Percentiles rank a stretch among this genome's conserved stretches.
phyloP scores from a whole-genome alignment of 2,113 vertebrate genomes.

The Choloepus hoffmanni region DNA sequence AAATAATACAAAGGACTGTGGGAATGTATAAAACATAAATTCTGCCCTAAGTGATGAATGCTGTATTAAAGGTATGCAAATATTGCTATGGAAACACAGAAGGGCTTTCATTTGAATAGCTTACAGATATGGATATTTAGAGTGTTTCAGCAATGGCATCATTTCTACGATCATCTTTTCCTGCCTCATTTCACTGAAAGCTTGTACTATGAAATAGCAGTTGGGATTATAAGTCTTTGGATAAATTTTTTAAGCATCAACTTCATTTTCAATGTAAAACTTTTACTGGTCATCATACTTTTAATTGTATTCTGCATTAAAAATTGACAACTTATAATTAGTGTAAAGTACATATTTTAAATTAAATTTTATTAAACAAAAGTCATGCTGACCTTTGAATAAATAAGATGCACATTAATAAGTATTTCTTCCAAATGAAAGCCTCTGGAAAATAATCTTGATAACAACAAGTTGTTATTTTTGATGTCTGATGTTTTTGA shows the following conservation, averaged over 20 bases:
- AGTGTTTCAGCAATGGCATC: not conserved
- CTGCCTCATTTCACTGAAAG: not conserved
- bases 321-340: constrained; percentile 71
- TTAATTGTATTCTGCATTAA: constrained; percentile 63
- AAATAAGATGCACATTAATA: constrained; percentile 33
- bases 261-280: constrained; percentile 51
- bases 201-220: constrained; percentile 48
- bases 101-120: constrained; percentile 20
- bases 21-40: constrained; percentile 59
- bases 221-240: constrained; percentile 47
- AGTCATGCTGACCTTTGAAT: constrained; percentile 53
- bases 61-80: constrained; percentile 31
- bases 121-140: constrained; percentile 25
- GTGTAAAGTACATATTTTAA: constrained; percentile 47
- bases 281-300: constrained; percentile 56
- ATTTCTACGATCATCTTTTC: constrained; percentile 27
- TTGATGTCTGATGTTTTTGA: not conserved
- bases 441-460: not conserved
- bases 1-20: constrained; percentile 17
- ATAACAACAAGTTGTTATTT: not conserved
- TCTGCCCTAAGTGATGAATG: constrained; percentile 36
- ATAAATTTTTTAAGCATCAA: constrained; percentile 71
- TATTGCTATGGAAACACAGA: constrained; percentile 10
- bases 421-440: constrained; percentile 51
- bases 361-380: constrained; percentile 67